Evolutionary conservation across 2,113 vertebrate species (phyloP).

Genomic region (Chitala chitala): DNA sequence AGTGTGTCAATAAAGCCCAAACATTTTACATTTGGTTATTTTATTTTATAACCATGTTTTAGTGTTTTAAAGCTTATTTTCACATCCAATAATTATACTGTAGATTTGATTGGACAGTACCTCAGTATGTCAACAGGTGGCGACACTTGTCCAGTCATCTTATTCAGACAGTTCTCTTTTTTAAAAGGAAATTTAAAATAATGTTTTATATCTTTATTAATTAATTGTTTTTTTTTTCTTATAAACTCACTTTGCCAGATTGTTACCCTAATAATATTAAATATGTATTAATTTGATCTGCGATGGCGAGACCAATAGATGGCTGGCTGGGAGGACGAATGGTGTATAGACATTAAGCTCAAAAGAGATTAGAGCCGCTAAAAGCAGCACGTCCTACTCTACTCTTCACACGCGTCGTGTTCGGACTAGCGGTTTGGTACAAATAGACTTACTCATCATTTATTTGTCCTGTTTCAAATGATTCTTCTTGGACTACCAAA

Average conservation of each 20-base stretch:
- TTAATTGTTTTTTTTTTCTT: neutral
- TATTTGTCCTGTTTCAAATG: neutral
- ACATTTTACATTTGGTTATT: neutral
- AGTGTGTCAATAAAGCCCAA: too few species aligned
- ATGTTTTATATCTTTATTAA: neutral
- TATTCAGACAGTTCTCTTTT: neutral
- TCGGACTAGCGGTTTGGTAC: conserved; percentile 19
- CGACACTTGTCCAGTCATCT: conserved; percentile 2
- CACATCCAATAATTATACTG: neutral
- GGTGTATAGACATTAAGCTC: neutral
- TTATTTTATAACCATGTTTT: too few species aligned
- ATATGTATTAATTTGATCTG: neutral
- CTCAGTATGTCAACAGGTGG: conserved; percentile 15
- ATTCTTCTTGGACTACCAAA: neutral
- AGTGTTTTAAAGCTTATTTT: too few species aligned
- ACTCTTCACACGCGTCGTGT: neutral
- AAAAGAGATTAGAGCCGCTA: conserved; percentile 19
- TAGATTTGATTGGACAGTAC: neutral
- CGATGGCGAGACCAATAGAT: neutral
- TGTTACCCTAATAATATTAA: neutral
- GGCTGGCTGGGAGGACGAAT: neutral
- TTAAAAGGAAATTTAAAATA: neutral
- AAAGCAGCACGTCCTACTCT: conserved; percentile 2
- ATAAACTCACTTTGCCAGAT: neutral
- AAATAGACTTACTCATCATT: neutral